Percentiles rank a stretch among this genome's conserved stretches.
Evolutionary conservation across 2,113 vertebrate genomes (phyloP).

Genomic region (Morone chrysops): DNA sequence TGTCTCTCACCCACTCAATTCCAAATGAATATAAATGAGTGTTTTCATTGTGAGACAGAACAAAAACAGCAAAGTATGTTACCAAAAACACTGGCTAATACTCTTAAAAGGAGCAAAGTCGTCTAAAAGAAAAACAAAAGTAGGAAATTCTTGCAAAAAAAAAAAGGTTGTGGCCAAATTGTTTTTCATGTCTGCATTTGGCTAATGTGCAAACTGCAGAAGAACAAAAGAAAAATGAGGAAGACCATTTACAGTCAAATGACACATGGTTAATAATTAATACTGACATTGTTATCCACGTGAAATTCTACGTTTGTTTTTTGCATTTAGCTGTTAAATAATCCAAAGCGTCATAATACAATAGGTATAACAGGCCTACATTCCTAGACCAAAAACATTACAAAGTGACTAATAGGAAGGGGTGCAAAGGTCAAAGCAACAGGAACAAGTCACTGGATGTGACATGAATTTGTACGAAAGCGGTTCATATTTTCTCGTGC

Average conservation of each 20-base stretch:
- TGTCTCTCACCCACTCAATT: slow-evolving; percentile 73
- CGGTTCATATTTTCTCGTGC: slow-evolving; percentile 35
- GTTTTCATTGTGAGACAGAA: slow-evolving; percentile 83
- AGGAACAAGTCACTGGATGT: slow-evolving; percentile 72
- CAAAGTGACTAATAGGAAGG: slow-evolving; percentile 71
- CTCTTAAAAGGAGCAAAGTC: slow-evolving; percentile 69
- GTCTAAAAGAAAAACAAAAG: slow-evolving; percentile 78
- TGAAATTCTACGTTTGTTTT: slow-evolving; percentile 24
- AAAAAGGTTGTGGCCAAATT: slow-evolving; percentile 47
- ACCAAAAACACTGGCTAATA: slow-evolving; percentile 76
- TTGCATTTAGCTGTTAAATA: slow-evolving; percentile 28
- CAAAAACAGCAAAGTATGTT: slow-evolving; percentile 82
- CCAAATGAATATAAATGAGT: slow-evolving; percentile 84
- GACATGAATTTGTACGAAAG: slow-evolving; percentile 55
- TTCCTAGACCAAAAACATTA: slow-evolving; percentile 72
- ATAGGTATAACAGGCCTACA: slow-evolving; percentile 55
- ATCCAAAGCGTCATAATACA: not conserved
- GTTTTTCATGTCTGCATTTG: slow-evolving; percentile 64
- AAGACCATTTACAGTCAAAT: slow-evolving; percentile 25
- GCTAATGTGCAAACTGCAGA: slow-evolving; percentile 29
- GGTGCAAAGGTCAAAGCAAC: slow-evolving; percentile 76
- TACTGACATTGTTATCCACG: not conserved
- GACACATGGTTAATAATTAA: slow-evolving; percentile 22
- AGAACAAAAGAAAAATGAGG: slow-evolving; percentile 24
- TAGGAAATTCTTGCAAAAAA: slow-evolving; percentile 55